Evolutionary conservation across 2,888 invertebrate genomes (phyloP).

Genomic region (Drosophila kanekoi): DNA sequence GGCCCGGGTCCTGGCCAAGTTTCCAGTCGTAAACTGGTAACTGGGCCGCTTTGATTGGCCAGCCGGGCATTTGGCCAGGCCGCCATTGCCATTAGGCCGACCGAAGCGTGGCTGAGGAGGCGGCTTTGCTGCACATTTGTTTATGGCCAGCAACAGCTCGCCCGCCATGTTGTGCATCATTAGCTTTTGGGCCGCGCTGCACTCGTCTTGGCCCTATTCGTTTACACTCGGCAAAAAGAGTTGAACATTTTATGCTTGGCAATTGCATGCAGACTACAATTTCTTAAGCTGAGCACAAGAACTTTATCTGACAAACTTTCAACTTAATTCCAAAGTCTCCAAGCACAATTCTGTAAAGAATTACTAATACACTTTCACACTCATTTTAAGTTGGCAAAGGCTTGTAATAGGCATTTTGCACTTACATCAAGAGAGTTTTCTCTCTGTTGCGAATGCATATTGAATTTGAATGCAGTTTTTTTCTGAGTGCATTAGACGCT

Average conservation of each 20-base stretch:
- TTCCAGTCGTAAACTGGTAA: conserved; percentile 55
- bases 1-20: conserved; percentile 47
- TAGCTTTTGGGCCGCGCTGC: conserved; percentile 42
- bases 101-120: conserved; percentile 44
- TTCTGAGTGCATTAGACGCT: conserved; percentile 1
- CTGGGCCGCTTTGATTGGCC: conserved; percentile 73
- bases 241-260: no score
- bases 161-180: conserved; percentile 63
- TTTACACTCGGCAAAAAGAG: conserved; percentile 7
- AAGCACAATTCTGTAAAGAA: no score
- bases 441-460: no score
- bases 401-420: no score
- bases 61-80: conserved; percentile 33
- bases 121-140: conserved; percentile 55
- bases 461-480: not conserved
- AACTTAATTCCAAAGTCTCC: no score
- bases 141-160: conserved; percentile 36
- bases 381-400: no score
- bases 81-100: conserved; percentile 60
- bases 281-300: not conserved
- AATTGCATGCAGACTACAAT: no score
- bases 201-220: conserved; percentile 30
- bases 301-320: no score
- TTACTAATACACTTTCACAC: no score
- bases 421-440: no score